Conservation (phyloP, 2,113 vertebrate species). For the Phrynosoma platyrhinos region DNA sequence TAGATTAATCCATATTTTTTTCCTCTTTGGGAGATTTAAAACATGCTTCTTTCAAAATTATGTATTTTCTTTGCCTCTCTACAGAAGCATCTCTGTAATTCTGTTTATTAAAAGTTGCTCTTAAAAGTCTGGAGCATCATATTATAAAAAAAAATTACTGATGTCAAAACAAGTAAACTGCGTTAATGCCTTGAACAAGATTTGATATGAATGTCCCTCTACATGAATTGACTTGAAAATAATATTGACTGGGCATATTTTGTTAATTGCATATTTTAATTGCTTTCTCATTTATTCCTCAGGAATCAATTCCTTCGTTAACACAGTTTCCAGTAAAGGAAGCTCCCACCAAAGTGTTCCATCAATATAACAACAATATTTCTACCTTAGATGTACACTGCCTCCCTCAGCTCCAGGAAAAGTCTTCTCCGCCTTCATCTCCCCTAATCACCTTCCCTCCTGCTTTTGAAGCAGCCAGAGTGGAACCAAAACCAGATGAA, state of each 20-base stretch:
- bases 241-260: background rate
- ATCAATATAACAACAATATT: conserved; percentile 93
- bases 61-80: rapidly evolving
- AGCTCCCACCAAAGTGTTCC: conserved; percentile 79
- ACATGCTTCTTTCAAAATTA: conserved; percentile 27
- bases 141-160: background rate
- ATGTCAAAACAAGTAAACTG: background rate
- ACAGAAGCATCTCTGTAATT: background rate
- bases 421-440: conserved; percentile 78
- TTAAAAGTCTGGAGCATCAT: rapidly evolving
- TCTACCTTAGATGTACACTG: conserved; percentile 90
- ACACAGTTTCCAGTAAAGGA: conserved; percentile 80
- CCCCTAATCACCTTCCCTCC: conserved; percentile 86
- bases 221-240: rapidly evolving
- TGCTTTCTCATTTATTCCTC: conserved; percentile 40
- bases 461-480: conserved; percentile 83
- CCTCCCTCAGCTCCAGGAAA: conserved; percentile 86
- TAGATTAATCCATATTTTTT: background rate
- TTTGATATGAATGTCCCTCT: rapidly evolving
- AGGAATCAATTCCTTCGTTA: conserved; percentile 82
- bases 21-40: no score
- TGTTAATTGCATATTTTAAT: background rate
- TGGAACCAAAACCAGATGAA: conserved; percentile 83
- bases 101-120: background rate
- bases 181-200: background rate